phyloP scores from a whole-genome alignment of 2,797 vertebrate genomes.

The Rhincodon typus region DNA sequence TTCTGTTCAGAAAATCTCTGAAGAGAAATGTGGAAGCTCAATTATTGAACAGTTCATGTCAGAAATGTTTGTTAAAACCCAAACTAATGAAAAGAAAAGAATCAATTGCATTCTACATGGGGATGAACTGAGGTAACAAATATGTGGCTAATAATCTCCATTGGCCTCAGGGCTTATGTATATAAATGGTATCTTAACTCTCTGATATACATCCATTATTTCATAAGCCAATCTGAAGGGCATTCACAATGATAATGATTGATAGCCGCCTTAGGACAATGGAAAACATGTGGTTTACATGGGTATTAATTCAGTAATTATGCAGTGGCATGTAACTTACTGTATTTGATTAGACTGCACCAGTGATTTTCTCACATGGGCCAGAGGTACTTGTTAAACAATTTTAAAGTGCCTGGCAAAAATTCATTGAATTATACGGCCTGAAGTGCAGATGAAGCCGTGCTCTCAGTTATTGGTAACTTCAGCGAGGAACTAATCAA shows the following conservation, averaged over 20 bases:
- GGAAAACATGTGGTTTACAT: neutral
- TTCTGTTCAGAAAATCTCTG: neutral
- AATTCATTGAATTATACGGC: neutral
- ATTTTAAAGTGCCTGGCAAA: neutral
- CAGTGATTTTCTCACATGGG: neutral
- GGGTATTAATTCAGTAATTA: neutral
- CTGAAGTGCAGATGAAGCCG: neutral
- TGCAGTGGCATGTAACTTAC: neutral
- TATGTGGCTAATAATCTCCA: neutral
- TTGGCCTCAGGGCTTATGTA: too few relatives aligned
- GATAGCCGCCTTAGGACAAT: neutral
- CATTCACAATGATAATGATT: neutral
- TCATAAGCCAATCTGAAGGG: neutral
- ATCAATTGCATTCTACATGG: neutral
- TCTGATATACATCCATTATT: neutral
- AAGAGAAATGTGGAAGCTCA: neutral
- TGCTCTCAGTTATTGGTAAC: neutral
- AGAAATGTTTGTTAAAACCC: neutral
- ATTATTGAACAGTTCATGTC: neutral
- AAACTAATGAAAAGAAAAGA: neutral
- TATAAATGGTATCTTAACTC: neutral
- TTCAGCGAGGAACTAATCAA: slow-evolving; percentile 8
- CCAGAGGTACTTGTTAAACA: neutral
- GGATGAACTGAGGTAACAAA: neutral
- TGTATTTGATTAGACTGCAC: slow-evolving; percentile 24